Evolutionary conservation across 1,140 invertebrate genomes (phyloP).

Genomic region (Drosophila rhopaloa): DNA sequence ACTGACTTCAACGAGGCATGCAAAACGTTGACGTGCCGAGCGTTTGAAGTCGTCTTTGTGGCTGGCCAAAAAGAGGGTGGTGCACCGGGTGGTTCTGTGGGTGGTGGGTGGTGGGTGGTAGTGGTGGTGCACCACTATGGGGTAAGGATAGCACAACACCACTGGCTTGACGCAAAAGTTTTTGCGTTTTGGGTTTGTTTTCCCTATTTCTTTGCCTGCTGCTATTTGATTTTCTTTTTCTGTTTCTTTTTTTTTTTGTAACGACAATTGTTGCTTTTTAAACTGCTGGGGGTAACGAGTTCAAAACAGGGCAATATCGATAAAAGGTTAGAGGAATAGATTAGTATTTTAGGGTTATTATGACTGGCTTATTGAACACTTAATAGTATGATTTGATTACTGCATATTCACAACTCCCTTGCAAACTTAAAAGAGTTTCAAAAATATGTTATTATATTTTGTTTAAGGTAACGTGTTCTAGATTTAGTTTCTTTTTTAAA

Average conservation of each 20-base stretch:
- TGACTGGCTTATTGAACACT: neutral
- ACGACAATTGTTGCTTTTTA: slow-evolving; percentile 73
- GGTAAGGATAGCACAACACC: neutral
- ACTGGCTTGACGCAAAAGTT: slow-evolving; percentile 56
- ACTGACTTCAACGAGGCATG: slow-evolving; percentile 80
- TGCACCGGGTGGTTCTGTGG: neutral
- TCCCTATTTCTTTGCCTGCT: slow-evolving; percentile 22
- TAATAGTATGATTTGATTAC: neutral
- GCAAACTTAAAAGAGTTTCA: too few species aligned
- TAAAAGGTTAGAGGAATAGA: neutral
- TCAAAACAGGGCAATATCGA: slow-evolving; percentile 23
- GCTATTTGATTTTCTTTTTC: neutral
- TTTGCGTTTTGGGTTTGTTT: slow-evolving; percentile 63
- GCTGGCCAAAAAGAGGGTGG: slow-evolving; percentile 13
- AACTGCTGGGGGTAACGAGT: slow-evolving; percentile 32
- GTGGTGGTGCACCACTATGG: neutral
- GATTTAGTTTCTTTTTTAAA: too few species aligned
- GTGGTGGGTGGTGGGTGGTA: neutral
- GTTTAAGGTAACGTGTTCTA: too few species aligned
- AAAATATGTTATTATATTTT: too few species aligned
- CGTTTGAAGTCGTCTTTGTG: slow-evolving; percentile 80
- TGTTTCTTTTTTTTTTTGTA: slow-evolving; percentile 12
- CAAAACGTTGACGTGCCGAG: slow-evolving; percentile 77
- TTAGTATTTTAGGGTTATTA: neutral
- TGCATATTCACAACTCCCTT: too few species aligned